Base-by-base conservation (phyloP, 2,888 invertebrate genomes). In the Plutella xylostella region DNA sequence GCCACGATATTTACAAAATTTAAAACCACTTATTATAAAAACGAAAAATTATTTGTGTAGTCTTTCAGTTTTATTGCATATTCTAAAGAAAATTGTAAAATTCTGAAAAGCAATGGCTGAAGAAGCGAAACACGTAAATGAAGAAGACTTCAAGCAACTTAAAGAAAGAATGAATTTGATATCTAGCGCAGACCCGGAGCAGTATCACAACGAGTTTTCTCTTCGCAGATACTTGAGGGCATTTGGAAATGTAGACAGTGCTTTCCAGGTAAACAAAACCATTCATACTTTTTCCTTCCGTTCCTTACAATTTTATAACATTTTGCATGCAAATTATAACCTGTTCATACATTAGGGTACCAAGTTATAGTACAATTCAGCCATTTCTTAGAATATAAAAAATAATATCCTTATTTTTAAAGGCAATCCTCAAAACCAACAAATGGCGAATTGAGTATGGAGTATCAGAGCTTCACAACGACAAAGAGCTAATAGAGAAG, bases 361-460 rank as follows among this genome's bases (percentile, higher is more conserved):
- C n/a, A n/a, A n/a, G n/a, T n/a, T n/a, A n/a, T n/a, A n/a, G n/a
- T n/a, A n/a, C n/a, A n/a, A n/a, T n/a, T n/a, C n/a, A n/a, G n/a
- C n/a, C n/a, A n/a, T n/a, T n/a, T n/a, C n/a, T n/a, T n/a, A n/a
- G n/a, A n/a, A n/a, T n/a, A n/a, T n/a, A n/a, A n/a, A n/a, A n/a
- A n/a, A n/a, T n/a, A n/a, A n/a, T n/a, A n/a, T n/a, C n/a, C n/a
- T n/a, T n/a, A n/a, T n/a, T 9, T 40, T 79, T 78, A 30, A 59
- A 91, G 90, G 91, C 90, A 43, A 86, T 92, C 57, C 68, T 92
- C 48, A 92, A 92, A 82, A 92, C 92, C 39, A 92, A 92, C 63
- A 92, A 91, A 72, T 93, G 93, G 93, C 85, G 91, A 50, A 80
- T 80, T 42, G 90, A 92, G 53, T 92, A 91, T 73, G 90, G 89